Conservation (phyloP, 1,140 invertebrate species). For the Pseudomyrmex concolor region DNA sequence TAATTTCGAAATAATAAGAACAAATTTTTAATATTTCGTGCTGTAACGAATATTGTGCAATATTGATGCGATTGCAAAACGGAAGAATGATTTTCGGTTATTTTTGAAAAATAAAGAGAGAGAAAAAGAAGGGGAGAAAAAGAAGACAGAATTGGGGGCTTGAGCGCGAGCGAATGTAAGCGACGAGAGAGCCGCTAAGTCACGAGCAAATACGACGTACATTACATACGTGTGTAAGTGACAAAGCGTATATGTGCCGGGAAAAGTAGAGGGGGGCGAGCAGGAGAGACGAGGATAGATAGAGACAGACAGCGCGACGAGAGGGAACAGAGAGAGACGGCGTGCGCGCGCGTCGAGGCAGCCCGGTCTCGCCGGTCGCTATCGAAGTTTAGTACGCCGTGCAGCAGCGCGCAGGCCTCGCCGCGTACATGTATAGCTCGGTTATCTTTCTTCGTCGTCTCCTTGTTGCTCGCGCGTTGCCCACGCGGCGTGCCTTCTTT, state of each 20-base stretch:
- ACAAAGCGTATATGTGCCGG: not conserved
- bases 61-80: constrained; percentile 15
- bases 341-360: constrained; percentile 65
- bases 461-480: constrained; percentile 1
- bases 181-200: not conserved
- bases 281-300: constrained; percentile 54
- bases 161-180: constrained; percentile 3
- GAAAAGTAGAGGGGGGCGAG: constrained; percentile 6
- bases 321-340: constrained; percentile 50
- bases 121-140: too few species aligned
- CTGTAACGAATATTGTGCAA: not conserved
- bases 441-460: constrained; percentile 54
- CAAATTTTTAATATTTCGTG: not conserved
- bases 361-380: constrained; percentile 72
- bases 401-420: constrained; percentile 83
- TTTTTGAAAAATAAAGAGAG: too few species aligned
- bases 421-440: constrained; percentile 75
- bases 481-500: not conserved
- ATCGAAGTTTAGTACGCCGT: constrained; percentile 78
- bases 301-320: constrained; percentile 50
- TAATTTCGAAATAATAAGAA: too few species aligned
- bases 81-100: too few species aligned
- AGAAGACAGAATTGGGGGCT: too few species aligned
- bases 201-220: not conserved
- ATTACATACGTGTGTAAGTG: not conserved